phyloP scores from a whole-genome alignment of 1,140 invertebrate genomes.

The Liolophura sinensis region DNA sequence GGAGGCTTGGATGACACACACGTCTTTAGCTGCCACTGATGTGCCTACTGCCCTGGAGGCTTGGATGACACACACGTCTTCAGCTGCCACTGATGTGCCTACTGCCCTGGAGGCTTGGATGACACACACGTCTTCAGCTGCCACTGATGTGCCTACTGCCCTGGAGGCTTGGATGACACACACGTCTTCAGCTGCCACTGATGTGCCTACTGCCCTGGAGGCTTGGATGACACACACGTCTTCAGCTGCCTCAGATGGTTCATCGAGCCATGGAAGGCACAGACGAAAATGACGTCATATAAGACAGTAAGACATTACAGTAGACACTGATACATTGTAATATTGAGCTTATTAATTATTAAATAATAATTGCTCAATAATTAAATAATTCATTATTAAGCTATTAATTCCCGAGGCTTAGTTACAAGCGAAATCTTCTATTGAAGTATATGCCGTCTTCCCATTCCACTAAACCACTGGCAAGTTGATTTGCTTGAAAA shows the following conservation, averaged over 20 bases:
- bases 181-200: constrained; percentile 33
- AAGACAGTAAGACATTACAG: too few relatives aligned
- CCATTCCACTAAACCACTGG: too few relatives aligned
- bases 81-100: constrained; percentile 13
- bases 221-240: constrained; percentile 39
- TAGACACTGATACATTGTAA: too few relatives aligned
- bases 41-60: constrained; percentile 44
- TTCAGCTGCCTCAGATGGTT: constrained; percentile 18
- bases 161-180: constrained; percentile 34
- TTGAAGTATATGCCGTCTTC: too few relatives aligned
- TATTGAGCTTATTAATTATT: too few relatives aligned
- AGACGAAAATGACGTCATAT: too few relatives aligned
- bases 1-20: constrained; percentile 34
- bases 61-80: constrained; percentile 44
- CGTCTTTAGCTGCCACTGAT: constrained; percentile 29
- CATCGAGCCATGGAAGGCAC: too few relatives aligned
- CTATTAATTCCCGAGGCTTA: too few relatives aligned
- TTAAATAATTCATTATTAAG: too few relatives aligned
- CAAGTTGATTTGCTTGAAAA: too few relatives aligned
- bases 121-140: constrained; percentile 42
- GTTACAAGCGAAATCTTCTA: too few relatives aligned
- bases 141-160: constrained; percentile 35
- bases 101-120: constrained; percentile 40
- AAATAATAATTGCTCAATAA: too few relatives aligned
- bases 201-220: constrained; percentile 43